Conservation (phyloP, 2,888 invertebrate species). For the Synanthedon andrenaeformis region DNA sequence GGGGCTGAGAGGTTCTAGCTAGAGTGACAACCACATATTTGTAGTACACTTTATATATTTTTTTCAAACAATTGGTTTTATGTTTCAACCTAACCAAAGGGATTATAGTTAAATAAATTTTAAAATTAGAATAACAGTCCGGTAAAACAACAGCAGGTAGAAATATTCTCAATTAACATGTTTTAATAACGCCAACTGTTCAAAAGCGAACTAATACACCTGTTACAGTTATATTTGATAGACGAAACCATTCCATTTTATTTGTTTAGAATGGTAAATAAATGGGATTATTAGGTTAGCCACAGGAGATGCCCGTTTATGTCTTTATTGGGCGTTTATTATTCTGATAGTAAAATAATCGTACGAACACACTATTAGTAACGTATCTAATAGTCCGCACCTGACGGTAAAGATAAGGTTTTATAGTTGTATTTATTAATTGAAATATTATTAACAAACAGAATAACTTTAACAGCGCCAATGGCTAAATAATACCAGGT, state of each 20-base stretch:
- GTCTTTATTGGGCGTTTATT: conserved; percentile 51
- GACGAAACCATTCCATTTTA: conserved; percentile 24
- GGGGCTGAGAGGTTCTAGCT: too few species aligned
- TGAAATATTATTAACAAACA: too few species aligned
- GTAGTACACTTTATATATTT: too few species aligned
- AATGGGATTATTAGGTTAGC: conserved; percentile 60
- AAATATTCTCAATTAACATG: neutral
- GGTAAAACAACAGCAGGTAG: neutral
- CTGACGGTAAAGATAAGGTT: conserved; percentile 19
- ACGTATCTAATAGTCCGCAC: conserved; percentile 22
- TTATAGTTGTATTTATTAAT: too few species aligned
- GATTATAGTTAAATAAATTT: too few species aligned
- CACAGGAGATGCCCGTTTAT: conserved; percentile 58
- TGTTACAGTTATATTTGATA: neutral
- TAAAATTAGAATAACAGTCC: too few species aligned
- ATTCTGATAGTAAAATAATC: conserved; percentile 29
- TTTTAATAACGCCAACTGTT: neutral
- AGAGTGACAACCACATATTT: too few species aligned
- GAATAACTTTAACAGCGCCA: too few species aligned
- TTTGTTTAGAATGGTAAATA: conserved; percentile 52
- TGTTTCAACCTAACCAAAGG: too few species aligned
- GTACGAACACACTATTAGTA: conserved; percentile 15
- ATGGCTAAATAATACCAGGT: too few species aligned
- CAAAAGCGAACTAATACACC: neutral
- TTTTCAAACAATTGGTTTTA: too few species aligned